phyloP scores from a whole-genome alignment of 37 sponge, comb jelly and placozoan genomes.

The Mnemiopsis leidyi region DNA sequence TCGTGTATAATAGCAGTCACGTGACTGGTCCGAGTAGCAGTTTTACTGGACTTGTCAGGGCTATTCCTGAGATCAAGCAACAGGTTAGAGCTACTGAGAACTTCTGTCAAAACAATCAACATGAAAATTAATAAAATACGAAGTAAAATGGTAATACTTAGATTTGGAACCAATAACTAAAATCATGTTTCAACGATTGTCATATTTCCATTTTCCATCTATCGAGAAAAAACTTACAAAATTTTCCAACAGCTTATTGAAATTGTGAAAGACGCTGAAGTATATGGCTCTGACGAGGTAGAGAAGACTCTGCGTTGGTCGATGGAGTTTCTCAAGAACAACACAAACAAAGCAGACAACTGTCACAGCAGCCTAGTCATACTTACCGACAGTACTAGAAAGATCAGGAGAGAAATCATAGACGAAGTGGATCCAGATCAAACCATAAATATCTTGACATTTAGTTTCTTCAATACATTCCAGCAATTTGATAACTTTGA shows the following conservation, averaged over 20 bases:
- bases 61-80: neutral
- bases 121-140: too few species aligned
- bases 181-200: too few species aligned
- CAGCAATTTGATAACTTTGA: neutral
- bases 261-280: conserved; percentile 8
- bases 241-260: neutral
- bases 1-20: neutral
- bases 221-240: too few species aligned
- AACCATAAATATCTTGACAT: neutral
- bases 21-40: neutral
- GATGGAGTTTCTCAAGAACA: neutral
- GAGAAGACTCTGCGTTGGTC: neutral
- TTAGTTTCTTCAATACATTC: neutral
- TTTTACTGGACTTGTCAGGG: neutral
- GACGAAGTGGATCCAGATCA: neutral
- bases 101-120: too few species aligned
- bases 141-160: too few species aligned
- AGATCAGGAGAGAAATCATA: neutral
- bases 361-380: conserved; percentile 14
- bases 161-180: too few species aligned
- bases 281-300: neutral
- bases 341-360: neutral
- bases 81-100: neutral
- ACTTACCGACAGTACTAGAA: neutral
- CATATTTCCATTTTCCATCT: too few species aligned